These are phyloP conservation scores for Pagrus major DNA, from an alignment of 2,113 vertebrate genomes.

Conservation along the genomic window DNA sequence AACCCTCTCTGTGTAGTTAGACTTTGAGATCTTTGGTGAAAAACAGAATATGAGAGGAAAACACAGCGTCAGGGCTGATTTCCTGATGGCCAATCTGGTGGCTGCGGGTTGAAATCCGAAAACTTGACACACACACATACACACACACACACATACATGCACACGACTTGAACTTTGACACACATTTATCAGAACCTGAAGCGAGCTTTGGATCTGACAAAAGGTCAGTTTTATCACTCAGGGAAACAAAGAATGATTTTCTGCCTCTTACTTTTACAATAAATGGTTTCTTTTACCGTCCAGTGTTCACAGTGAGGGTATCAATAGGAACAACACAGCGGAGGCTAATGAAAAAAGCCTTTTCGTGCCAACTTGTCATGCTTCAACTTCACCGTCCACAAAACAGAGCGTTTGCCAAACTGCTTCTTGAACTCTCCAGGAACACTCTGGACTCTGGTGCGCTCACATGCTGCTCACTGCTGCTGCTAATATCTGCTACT, in stretches of 20 bases:
- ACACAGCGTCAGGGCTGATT: constrained; percentile 78
- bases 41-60: constrained; percentile 81
- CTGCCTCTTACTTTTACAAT: constrained; percentile 7
- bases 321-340: constrained; percentile 36
- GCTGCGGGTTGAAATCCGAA: constrained; percentile 62
- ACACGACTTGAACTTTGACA: constrained; percentile 70
- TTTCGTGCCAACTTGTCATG: constrained; percentile 32
- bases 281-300: constrained; percentile 8
- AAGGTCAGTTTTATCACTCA: constrained; percentile 12
- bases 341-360: constrained; percentile 38
- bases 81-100: constrained; percentile 78
- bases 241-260: neutral
- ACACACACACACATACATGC: constrained; percentile 15
- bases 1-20: constrained; percentile 64
- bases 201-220: neutral
- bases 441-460: constrained; percentile 6
- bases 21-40: constrained; percentile 78
- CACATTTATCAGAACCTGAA: constrained; percentile 61
- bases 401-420: constrained; percentile 26
- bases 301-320: neutral
- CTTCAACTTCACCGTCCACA: constrained; percentile 26
- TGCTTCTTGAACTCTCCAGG: constrained; percentile 39
- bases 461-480: constrained; percentile 9
- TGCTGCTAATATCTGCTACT: constrained; percentile 9
- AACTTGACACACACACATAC: constrained; percentile 43